Percentiles rank a stretch among this genome's conserved stretches.
phyloP scores from a whole-genome alignment of 2,797 vertebrate species.

The Percopsis omiscomaycus region DNA sequence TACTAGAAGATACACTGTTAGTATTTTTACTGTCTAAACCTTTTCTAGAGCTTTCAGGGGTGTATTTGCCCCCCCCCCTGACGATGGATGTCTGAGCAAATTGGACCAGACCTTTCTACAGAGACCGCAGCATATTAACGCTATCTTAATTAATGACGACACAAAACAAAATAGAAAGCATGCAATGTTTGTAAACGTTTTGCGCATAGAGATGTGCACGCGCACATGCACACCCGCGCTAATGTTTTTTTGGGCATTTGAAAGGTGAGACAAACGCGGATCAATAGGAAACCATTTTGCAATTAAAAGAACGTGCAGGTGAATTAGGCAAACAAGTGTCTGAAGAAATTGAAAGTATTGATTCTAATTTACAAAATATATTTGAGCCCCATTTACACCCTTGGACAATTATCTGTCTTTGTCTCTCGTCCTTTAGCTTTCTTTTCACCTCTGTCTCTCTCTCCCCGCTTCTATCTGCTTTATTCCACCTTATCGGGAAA shows the following conservation, averaged over 20 bases:
- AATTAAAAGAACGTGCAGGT: constrained; percentile 77
- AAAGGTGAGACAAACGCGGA: constrained; percentile 68
- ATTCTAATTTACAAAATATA: constrained; percentile 92
- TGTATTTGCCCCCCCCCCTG: background rate
- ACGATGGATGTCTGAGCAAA: constrained; percentile 13
- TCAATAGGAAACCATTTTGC: constrained; percentile 69
- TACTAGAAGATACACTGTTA: no score
- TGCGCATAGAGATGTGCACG: constrained; percentile 6
- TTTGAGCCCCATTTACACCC: constrained; percentile 80
- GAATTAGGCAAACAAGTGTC: constrained; percentile 89
- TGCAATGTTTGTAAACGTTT: background rate
- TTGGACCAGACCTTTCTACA: constrained; percentile 27
- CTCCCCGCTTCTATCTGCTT: constrained; percentile 30
- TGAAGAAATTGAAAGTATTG: constrained; percentile 90
- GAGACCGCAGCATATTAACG: constrained; percentile 39
- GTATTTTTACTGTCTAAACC: no score
- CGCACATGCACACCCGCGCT: background rate
- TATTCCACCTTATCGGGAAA: constrained; percentile 55
- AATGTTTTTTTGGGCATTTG: constrained; percentile 48
- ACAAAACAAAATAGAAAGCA: constrained; percentile 9
- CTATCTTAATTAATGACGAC: constrained; percentile 36
- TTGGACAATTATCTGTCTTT: constrained; percentile 79
- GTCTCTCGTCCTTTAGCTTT: constrained; percentile 42
- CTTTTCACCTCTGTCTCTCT: constrained; percentile 14
- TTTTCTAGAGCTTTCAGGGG: background rate